Base-by-base conservation (phyloP, 2,888 invertebrate genomes). In the Strigamia transsilvanica region DNA sequence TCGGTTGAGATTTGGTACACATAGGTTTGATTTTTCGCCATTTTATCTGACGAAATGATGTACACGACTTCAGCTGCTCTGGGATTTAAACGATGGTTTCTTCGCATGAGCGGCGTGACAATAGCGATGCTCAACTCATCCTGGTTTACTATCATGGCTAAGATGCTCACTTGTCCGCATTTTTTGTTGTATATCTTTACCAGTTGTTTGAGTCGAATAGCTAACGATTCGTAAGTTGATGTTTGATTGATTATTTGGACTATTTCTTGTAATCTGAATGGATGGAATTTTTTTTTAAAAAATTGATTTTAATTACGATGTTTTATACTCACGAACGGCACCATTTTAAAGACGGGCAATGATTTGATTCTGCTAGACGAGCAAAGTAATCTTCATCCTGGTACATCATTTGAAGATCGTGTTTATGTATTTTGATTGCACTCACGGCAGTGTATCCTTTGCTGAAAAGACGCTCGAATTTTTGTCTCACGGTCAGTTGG, bases 81-180 rank as follows among this genome's bases (percentile, higher is more conserved):
- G 0, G 78, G 78, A 38, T 38, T 38, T 32, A 78, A 32, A 4
- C 78, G 23, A 32, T 78, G 78, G 9, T 38, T 38, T 18, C 78
- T 1, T 27, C 78, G 32, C 78, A 78, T 78, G 13, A 78, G 78
- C 1, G 78, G 78, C 3, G 78, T 78, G 0, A 78, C 34, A 15
- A 78, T 61, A 6, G 61, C 61, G 18, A 61, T 61, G 61, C 61
- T 61, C 23, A 61, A 61, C 18, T 61, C 61, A 7, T 61, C 61
- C 23, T 61, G 61, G 23, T 61, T 61, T 23, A 61, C 23, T 18
- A 61, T 61, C 21, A 61, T 23, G 4, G 61, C 61, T 12, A 61
- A 23, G 18, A 61, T 61, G 61, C 61, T 61, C 18, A 61, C 61
- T 61, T 61, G 61, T 61, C 61, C 61, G 61, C 61, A 61, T 61